phyloP scores from a whole-genome alignment of 2,797 vertebrate species.

The Masticophis lateralis region DNA sequence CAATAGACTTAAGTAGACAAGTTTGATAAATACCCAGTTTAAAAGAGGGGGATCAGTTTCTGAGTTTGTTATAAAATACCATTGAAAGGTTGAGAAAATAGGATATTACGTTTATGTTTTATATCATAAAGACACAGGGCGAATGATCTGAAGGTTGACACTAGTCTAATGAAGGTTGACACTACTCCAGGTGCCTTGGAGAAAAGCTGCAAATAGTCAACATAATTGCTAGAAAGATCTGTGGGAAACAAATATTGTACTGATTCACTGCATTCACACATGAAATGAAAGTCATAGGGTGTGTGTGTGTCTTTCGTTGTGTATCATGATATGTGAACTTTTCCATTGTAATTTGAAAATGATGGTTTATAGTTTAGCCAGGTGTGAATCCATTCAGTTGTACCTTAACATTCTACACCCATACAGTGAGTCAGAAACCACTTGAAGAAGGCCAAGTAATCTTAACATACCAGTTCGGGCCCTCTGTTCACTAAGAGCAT shows the following conservation, averaged over 20 bases:
- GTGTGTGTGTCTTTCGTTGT: not conserved
- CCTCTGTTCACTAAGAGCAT: not conserved
- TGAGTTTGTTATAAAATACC: not conserved
- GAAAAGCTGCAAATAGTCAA: not conserved
- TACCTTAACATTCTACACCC: not conserved
- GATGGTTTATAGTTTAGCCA: not conserved
- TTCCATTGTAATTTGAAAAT: not conserved
- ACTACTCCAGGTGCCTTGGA: not conserved
- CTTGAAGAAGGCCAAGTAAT: not conserved
- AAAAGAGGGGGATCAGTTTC: not conserved
- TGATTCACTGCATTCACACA: not conserved
- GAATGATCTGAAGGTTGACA: not conserved
- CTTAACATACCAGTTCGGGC: not conserved
- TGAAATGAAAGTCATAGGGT: not conserved
- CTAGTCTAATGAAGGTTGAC: not conserved
- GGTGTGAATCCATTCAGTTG: not conserved
- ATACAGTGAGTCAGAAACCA: not conserved
- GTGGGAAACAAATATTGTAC: not conserved
- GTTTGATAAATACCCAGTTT: not conserved
- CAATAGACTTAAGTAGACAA: not conserved
- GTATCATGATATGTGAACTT: not conserved
- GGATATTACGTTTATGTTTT: no score
- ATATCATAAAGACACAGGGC: not conserved
- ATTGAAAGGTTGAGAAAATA: not conserved
- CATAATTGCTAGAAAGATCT: not conserved